A percentile compares a stretch with the other conserved stretches of the same genome.
These are phyloP conservation scores for Neocloeon triangulifer DNA, from an alignment of 1,140 invertebrate genomes.

Conservation along the genomic window DNA sequence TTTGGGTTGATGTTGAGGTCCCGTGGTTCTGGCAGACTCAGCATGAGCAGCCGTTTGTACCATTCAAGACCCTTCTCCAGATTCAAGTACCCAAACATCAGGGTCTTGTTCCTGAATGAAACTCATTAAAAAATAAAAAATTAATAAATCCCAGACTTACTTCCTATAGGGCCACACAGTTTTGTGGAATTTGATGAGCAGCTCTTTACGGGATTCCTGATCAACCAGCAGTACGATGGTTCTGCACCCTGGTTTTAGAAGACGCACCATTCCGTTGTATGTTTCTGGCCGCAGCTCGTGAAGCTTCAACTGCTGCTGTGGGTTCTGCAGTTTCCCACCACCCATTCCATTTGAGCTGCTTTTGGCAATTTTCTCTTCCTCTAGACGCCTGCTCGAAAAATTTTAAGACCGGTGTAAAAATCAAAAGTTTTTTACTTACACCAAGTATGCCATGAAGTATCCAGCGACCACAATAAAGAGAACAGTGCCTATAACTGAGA, in stretches of 20 bases:
- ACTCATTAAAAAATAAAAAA: too few species aligned
- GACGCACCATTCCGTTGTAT: slow-evolving; percentile 78
- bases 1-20: slow-evolving; percentile 82
- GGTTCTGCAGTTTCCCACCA: slow-evolving; percentile 2
- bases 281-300: slow-evolving; percentile 88
- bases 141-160: slow-evolving; percentile 26
- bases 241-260: slow-evolving; percentile 86
- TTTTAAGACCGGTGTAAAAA: background rate
- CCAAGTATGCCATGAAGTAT: slow-evolving; percentile 74
- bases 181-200: slow-evolving; percentile 78
- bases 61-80: slow-evolving; percentile 76
- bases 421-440: slow-evolving; percentile 29
- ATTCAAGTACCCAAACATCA: slow-evolving; percentile 82
- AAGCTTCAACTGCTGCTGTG: slow-evolving; percentile 43
- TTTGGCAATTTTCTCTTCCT: slow-evolving; percentile 21
- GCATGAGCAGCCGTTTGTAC: slow-evolving; percentile 73
- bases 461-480: slow-evolving; percentile 56
- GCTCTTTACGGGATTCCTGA: slow-evolving; percentile 57
- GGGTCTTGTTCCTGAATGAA: slow-evolving; percentile 62
- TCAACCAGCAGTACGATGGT: slow-evolving; percentile 82
- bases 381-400: slow-evolving; percentile 20
- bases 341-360: slow-evolving; percentile 6
- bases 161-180: slow-evolving; percentile 87
- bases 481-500: slow-evolving; percentile 64
- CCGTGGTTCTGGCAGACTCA: slow-evolving; percentile 56